Evolutionary conservation across 2,888 invertebrate genomes (phyloP), one percentile per base, ranked within the genome.

Genomic region (Dendrolimus pini): DNA sequence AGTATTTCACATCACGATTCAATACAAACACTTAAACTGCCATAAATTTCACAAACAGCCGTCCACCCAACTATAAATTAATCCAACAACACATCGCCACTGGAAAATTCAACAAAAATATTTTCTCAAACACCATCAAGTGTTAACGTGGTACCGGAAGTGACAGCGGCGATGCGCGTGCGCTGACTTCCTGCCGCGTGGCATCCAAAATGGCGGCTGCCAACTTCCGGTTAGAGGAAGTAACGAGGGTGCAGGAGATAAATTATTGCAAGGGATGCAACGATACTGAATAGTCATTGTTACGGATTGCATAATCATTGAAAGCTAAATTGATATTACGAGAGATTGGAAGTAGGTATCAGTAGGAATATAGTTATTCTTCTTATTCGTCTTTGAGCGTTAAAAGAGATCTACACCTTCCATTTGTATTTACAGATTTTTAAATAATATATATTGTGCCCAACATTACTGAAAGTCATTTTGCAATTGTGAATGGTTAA

Each of bases 181-280:
- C 88, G 89, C 72, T 74, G 64, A 74, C 81, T 85, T 89, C 89
- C 88, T 79, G 88, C 82, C 88, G 83, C 89, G 89, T 89, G 87
- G 80, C 77, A 75, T 77, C 77, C 89, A 89, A 91, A 89, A 91
- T 90, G 90, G 89, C 90, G 86, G 88, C 89, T 69, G 78, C 72
- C 71, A 64, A 69, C 80, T 89, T 89, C 89, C 89, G 82, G 72
- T 62, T 64, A 68, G 65, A 78, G 82, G 83, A 83, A 80, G 73
- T 77, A 70, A 72, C 75, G 76, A 80, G 86, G 87, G 85, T 80
- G 82, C 69, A 69, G 69, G 70, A 72, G 70, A 84, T 88, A 86
- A 88, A 86, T 89, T 87, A 89, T 77, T 66, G 71, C 72, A 66
- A 72, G 83, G 82, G 87, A 86, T 80, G 83, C 82, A 41, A 12